phyloP scores from a whole-genome alignment of 1,140 invertebrate species.

The Neodiprion virginianus region DNA sequence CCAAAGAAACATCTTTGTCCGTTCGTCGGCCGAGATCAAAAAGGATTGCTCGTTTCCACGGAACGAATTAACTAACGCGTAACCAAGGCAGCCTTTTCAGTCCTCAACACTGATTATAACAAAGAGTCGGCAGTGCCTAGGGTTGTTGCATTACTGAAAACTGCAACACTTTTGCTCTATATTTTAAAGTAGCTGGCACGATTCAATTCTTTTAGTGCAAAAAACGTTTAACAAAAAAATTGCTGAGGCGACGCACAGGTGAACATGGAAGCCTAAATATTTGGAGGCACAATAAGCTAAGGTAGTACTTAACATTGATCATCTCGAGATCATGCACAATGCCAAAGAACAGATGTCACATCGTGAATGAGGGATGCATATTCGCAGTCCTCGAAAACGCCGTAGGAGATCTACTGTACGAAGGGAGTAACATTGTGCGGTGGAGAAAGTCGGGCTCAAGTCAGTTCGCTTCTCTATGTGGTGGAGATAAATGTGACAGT shows the following conservation, averaged over 20 bases:
- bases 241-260: no score
- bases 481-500: slow-evolving; percentile 4
- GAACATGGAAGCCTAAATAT: not conserved
- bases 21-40: slow-evolving; percentile 4
- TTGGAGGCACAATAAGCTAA: no score
- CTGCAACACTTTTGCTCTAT: not conserved
- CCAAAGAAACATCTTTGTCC: not conserved
- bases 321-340: not conserved
- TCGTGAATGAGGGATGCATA: slow-evolving; percentile 12
- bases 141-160: no score
- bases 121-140: not conserved
- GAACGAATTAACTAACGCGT: slow-evolving; percentile 7
- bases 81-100: not conserved
- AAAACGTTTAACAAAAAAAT: not conserved
- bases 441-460: slow-evolving; percentile 5
- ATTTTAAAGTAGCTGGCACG: not conserved
- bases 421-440: slow-evolving; percentile 9
- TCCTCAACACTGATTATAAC: not conserved
- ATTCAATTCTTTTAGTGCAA: not conserved
- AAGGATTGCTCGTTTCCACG: slow-evolving; percentile 2
- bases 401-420: not conserved
- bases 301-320: not conserved
- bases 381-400: not conserved
- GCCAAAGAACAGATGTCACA: not conserved
- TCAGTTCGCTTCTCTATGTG: not conserved